Conservation (phyloP, 2,888 invertebrate genomes). For the Odiellus spinosus region DNA sequence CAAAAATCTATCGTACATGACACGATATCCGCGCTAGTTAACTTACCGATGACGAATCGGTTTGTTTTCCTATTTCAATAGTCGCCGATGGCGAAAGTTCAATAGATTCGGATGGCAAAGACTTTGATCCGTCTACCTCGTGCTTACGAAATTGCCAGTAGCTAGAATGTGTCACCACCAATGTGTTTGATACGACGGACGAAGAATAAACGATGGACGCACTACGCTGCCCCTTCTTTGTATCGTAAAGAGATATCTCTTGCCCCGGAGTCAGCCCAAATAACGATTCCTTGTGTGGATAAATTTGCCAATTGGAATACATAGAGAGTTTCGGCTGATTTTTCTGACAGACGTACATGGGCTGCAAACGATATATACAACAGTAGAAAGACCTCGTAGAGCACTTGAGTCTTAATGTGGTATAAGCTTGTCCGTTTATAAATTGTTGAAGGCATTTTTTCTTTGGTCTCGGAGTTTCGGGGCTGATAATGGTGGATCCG, state of each 20-base stretch:
- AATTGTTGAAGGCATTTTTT: constrained; percentile 78
- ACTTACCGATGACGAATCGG: too few species aligned
- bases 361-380: constrained; percentile 81
- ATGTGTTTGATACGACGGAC: constrained; percentile 8
- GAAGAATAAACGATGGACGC: constrained; percentile 33
- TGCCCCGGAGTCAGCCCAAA: constrained; percentile 48
- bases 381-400: constrained; percentile 83
- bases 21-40: too few species aligned
- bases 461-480: constrained; percentile 75
- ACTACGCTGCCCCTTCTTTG: constrained; percentile 49
- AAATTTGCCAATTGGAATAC: constrained; percentile 72
- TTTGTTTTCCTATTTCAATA: neutral
- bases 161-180: constrained; percentile 30
- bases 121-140: constrained; percentile 4
- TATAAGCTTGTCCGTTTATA: constrained; percentile 73
- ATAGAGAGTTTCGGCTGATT: constrained; percentile 73
- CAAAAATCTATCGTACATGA: too few species aligned
- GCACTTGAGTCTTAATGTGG: constrained; percentile 74
- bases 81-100: neutral
- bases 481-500: constrained; percentile 48
- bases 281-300: constrained; percentile 19
- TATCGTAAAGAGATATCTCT: constrained; percentile 54
- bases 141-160: constrained; percentile 27
- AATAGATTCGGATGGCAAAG: too few species aligned
- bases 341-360: constrained; percentile 65